Evolutionary conservation across 30 jellyfish, hydroid and myxozoan genomes (phyloP), one percentile per base, ranked within the genome.

Genomic region (Cassiopea andromeda): DNA sequence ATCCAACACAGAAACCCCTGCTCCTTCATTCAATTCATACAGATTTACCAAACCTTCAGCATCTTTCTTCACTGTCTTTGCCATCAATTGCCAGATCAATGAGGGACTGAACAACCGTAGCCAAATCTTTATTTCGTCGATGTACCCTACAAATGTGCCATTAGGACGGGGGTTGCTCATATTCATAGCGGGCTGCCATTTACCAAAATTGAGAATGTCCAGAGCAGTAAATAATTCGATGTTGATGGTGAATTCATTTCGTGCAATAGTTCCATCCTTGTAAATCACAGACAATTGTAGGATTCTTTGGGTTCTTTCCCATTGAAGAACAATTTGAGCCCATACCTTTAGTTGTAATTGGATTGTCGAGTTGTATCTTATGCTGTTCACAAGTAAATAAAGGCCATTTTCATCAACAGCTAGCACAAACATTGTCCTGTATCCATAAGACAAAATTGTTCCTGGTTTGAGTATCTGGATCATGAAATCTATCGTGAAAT

Each of bases 161-260:
- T 38, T 16, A 7, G 95, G 90, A 13, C 79, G 85, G 73, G 69
- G 87, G 78, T 79, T 78, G 57, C 84, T 76, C 18, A 50, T 15
- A 60, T 80, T 88, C 90, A 88, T 78, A 18, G 95, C 85, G 18
- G 93, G 93, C 85, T 86, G 93, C 93, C 93, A 86, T 66, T 86
- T 85, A 27, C 93, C 93, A 19, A 86, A 86, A 4, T 89, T 85
- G 1, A 86, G 73, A 2, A 86, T 69, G 60, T 78, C 69, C 16
- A 68, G 76, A 8, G 57, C 47, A 1, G 81, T 64, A 61, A 86
- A 77, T 47, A 88, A 9, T 69, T 88, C 90, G 7, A 59, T 18
- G 12, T 69, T 19, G n/a, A 69, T 72, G 1, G 58, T 43, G 46
- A 88, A 18, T 67, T 88, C 87, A 49, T 59, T 46, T 17, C 90